phyloP scores from a whole-genome alignment of 2,113 vertebrate genomes.

The Progne subis region DNA sequence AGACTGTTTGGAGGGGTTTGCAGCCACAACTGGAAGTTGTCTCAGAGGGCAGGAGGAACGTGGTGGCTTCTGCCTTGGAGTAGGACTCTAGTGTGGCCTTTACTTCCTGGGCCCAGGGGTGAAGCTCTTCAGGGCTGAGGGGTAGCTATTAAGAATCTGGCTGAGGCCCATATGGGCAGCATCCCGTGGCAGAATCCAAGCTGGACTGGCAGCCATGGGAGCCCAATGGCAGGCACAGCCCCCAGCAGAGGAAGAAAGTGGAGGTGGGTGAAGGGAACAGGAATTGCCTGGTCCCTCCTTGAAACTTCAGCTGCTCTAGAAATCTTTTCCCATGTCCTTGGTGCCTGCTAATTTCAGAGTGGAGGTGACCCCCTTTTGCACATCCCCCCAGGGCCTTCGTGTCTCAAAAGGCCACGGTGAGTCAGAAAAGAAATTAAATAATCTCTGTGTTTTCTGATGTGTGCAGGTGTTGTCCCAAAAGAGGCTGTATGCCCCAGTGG shows the following conservation, averaged over 20 bases:
- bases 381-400: rapidly evolving
- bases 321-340: constrained; percentile 35
- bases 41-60: neutral
- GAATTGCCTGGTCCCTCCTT: neutral
- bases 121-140: neutral
- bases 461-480: neutral
- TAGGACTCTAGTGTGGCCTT: neutral
- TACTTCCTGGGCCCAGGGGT: rapidly evolving
- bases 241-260: neutral
- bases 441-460: neutral
- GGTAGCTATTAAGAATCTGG: neutral
- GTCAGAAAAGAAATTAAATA: constrained; percentile 19
- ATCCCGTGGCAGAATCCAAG: neutral
- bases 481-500: rapidly evolving
- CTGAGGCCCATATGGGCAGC: neutral
- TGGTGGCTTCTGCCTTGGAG: neutral
- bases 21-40: rapidly evolving
- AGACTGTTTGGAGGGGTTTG: rapidly evolving
- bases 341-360: constrained; percentile 43
- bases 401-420: neutral
- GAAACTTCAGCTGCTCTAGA: constrained; percentile 12
- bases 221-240: neutral
- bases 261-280: neutral
- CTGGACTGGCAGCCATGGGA: neutral
- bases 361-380: constrained; percentile 43